Percentiles rank a stretch among this genome's conserved stretches.
Conservation (phyloP, 2,888 invertebrate genomes). For the Platycnemis pennipes region DNA sequence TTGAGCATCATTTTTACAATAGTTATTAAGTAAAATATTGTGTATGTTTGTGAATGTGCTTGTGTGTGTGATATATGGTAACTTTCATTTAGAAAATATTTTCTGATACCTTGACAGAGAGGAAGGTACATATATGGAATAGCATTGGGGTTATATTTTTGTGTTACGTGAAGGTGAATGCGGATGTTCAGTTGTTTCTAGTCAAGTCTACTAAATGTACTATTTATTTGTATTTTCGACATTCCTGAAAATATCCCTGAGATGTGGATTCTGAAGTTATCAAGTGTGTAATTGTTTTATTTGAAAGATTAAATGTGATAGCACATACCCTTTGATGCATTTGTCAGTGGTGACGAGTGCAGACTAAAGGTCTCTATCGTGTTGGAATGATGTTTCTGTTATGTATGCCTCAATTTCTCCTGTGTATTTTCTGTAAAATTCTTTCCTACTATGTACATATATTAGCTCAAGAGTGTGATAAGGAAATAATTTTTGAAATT, state of each 20-base stretch:
- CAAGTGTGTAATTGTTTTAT: slow-evolving; percentile 15
- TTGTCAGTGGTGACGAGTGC: slow-evolving; percentile 34
- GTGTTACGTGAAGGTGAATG: slow-evolving; percentile 25
- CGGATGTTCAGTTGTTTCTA: slow-evolving; percentile 37
- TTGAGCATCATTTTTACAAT: not conserved
- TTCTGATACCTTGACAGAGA: slow-evolving; percentile 14
- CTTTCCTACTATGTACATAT: not conserved
- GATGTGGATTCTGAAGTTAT: not conserved
- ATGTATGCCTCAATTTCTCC: not conserved
- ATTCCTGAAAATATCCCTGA: slow-evolving; percentile 30
- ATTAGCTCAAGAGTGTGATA: slow-evolving; percentile 55
- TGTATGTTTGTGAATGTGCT: not conserved
- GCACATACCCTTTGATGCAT: slow-evolving; percentile 10
- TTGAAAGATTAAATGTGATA: not conserved
- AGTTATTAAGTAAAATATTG: not conserved
- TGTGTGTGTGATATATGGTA: not conserved
- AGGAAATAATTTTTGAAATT: not conserved
- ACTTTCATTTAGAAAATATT: not conserved
- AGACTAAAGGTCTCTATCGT: not conserved
- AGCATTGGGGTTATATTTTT: slow-evolving; percentile 34
- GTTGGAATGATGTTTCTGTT: slow-evolving; percentile 25
- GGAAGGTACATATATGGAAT: not conserved
- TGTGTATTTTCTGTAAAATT: not conserved
- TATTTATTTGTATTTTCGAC: slow-evolving; percentile 62
- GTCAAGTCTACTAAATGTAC: slow-evolving; percentile 55